phyloP scores from a whole-genome alignment of 2,888 invertebrate genomes.

The Tolmerus cingulatus region DNA sequence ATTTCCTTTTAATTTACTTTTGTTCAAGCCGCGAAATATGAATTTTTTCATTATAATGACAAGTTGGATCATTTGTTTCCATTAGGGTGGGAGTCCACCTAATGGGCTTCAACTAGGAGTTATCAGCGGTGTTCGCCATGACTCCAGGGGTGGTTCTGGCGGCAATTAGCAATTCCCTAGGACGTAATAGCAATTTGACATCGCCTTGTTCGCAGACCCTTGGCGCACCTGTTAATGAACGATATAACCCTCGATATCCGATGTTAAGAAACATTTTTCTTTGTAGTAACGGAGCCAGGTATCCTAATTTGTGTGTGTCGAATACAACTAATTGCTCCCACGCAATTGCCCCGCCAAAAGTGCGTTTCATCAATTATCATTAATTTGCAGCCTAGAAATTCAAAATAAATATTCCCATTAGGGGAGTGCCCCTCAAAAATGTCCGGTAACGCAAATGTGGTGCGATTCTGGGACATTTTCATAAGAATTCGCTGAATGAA shows the following conservation, averaged over 20 bases:
- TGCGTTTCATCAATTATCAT: constrained; percentile 1
- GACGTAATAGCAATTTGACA: constrained; percentile 12
- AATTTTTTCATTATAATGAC: constrained; percentile 18
- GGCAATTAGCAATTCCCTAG: constrained; percentile 6
- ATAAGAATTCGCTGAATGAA: not conserved
- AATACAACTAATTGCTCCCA: constrained; percentile 16
- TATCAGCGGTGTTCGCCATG: not conserved
- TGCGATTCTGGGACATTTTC: not conserved
- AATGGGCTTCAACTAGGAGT: not conserved
- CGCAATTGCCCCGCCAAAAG: not conserved
- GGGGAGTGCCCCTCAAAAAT: not conserved
- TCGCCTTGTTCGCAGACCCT: not conserved
- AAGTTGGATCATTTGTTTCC: constrained; percentile 29
- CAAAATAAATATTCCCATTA: not conserved
- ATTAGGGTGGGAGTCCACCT: not conserved
- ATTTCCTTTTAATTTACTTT: constrained; percentile 45
- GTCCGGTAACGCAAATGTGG: not conserved
- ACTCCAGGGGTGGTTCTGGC: not conserved
- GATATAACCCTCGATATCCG: not conserved
- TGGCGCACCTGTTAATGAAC: not conserved
- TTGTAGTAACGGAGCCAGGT: not conserved
- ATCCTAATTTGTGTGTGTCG: constrained; percentile 11
- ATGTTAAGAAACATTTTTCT: not conserved
- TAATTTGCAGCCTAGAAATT: not conserved
- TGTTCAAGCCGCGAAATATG: constrained; percentile 23